These are phyloP conservation scores for mouse (Mus musculus) DNA, from an alignment of 2,113 vertebrate species.

Conservation along the genomic window DNA sequence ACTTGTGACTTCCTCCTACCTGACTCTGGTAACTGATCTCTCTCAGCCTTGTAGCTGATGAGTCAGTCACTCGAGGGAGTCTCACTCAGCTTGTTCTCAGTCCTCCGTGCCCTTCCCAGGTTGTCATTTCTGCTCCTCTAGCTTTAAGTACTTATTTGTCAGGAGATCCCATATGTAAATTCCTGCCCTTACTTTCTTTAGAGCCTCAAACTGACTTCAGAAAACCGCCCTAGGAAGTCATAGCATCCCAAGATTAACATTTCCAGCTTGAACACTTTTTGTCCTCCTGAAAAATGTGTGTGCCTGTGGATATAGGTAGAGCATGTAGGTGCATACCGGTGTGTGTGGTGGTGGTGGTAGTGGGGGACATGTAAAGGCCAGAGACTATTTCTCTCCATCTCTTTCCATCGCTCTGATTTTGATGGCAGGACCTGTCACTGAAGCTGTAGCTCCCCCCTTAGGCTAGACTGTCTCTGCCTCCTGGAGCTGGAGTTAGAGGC, in stretches of 20 bases:
- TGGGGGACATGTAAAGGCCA: neutral
- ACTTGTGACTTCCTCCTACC: neutral
- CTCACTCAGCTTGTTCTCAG: accelerated
- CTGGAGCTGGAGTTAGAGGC: neutral
- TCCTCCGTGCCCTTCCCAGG: neutral
- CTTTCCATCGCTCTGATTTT: neutral
- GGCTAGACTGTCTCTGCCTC: neutral
- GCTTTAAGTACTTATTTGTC: neutral
- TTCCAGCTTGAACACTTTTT: neutral
- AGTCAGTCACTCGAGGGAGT: neutral
- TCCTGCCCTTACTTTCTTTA: neutral
- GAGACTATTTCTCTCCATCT: neutral
- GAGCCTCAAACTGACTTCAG: neutral
- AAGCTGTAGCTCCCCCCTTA: neutral
- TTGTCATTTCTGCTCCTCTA: neutral
- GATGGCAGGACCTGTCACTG: neutral
- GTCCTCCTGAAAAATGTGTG: neutral
- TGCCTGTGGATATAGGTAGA: neutral
- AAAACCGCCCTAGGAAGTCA: neutral
- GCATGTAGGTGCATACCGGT: neutral
- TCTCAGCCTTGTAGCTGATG: neutral
- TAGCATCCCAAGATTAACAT: neutral
- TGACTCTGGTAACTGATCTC: neutral
- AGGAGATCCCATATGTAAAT: neutral
- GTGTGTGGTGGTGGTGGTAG: no score